phyloP scores from a whole-genome alignment of 2,797 vertebrate species.

The Chelonia mydas region DNA sequence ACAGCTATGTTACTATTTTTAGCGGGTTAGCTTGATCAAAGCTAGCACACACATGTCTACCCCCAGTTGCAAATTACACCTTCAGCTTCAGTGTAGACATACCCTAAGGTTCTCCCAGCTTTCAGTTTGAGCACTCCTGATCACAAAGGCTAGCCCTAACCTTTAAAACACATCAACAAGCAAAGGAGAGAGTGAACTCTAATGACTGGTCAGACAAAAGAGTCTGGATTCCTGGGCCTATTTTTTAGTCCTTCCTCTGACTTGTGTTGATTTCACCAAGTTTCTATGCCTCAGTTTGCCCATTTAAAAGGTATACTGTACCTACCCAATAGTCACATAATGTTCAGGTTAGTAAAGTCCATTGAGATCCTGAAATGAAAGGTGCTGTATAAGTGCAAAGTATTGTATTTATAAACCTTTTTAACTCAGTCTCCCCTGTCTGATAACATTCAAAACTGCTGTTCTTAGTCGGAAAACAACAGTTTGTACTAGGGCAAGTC shows the following conservation, averaged over 20 bases:
- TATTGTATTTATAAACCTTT: background rate
- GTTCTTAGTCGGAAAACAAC: background rate
- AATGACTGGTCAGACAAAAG: background rate
- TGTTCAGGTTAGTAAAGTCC: background rate
- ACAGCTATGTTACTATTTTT: background rate
- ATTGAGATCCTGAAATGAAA: background rate
- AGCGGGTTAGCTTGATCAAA: background rate
- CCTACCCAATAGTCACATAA: background rate
- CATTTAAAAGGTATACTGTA: background rate
- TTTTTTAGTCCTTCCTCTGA: background rate
- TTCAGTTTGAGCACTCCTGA: background rate
- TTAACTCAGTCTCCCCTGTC: background rate
- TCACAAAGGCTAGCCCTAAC: constrained; percentile 10
- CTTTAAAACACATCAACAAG: constrained; percentile 35
- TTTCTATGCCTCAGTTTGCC: background rate
- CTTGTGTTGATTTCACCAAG: fast-evolving
- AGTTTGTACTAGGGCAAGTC: background rate
- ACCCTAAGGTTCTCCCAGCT: constrained; percentile 36
- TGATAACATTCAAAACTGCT: background rate
- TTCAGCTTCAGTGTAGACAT: background rate
- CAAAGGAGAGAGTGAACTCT: background rate
- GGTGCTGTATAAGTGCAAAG: background rate
- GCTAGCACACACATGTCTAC: background rate
- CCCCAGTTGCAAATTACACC: background rate
- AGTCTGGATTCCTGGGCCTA: background rate